Evolutionary conservation across 2,113 vertebrate species (phyloP), one percentile per base, ranked within the genome.

Genomic region (Syngnathoides biaculeatus): DNA sequence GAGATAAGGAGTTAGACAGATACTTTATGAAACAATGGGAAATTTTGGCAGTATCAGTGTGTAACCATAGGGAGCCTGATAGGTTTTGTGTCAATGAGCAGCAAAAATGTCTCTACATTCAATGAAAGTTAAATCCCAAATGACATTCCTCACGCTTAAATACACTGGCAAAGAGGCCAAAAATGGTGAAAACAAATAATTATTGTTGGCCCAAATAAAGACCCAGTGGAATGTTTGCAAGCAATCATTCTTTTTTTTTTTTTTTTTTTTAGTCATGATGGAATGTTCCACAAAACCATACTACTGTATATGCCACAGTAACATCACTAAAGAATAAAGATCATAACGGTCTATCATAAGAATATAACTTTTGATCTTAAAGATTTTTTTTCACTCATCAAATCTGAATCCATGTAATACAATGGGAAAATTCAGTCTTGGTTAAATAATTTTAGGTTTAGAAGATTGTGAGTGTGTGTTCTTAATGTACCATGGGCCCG

Each of bases 401-500:
- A 17, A 35, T 19, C 26, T 8, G 7, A 7, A 57, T 57, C 7
- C 27, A 57, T 8, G 11, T 27, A 26, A 55, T 12, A 50, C 15
- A 12, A 43, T 43, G 1, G 1, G 17, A 48, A 48, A 48, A 17
- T 17, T 4, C 19, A 1, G 19, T 48, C 14, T 19, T 35, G 30
- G 6, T 35, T 35, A 35, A 35, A 47, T 47, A 47, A 15, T 48
- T 48, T 48, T 15, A 48, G 47, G 47, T 48, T 17, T n/a, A 58
- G 8, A 3, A 19, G 30, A 35, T 58, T 62, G 66, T 27, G 6
- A 67, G 40, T 68, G 40, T 71, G 71, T 68, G 64, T 78, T 52
- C 53, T 59, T 55, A 9, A 65, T 39, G 66, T 98, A 99, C 97
- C 96, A 57, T 98, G 94, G 73, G 97, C 96, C 69, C 97, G 93